Evolutionary conservation across 2,797 vertebrate genomes (phyloP).

Genomic region (Buphagus erythrorhynchus): DNA sequence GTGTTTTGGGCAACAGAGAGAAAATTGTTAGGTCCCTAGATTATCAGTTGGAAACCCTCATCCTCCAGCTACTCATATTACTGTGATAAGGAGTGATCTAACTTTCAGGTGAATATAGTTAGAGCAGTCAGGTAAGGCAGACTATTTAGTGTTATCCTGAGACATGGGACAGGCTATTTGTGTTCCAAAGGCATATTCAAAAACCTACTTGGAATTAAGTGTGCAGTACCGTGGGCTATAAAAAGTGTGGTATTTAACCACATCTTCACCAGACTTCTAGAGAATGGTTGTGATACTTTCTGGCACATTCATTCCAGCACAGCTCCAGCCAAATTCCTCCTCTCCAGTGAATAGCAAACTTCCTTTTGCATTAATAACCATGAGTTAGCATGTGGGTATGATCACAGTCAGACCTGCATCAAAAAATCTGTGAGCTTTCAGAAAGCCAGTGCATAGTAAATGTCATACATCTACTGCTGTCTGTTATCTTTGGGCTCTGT

Average conservation of each 20-base stretch:
- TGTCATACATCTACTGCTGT: background rate
- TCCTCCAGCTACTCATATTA: conserved; percentile 78
- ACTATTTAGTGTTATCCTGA: background rate
- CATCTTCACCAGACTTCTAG: background rate
- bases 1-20: conserved; percentile 56
- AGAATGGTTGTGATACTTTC: background rate
- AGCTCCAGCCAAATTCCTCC: background rate
- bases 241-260: background rate
- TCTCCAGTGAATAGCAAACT: background rate
- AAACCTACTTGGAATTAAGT: background rate
- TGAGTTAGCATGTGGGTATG: background rate
- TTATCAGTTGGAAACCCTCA: conserved; percentile 81
- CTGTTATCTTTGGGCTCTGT: background rate
- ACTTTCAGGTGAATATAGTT: background rate
- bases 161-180: background rate
- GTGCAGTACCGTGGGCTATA: background rate
- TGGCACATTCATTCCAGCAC: background rate
- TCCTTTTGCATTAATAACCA: background rate
- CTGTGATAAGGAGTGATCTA: conserved; percentile 76
- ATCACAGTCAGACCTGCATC: background rate
- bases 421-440: background rate
- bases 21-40: conserved; percentile 71
- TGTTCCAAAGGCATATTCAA: background rate
- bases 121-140: background rate
- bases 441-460: background rate